A percentile compares a stretch with the other conserved stretches of the same genome.
Evolutionary conservation across 2,797 vertebrate species (phyloP).

Genomic region (Argyrosomus regius): DNA sequence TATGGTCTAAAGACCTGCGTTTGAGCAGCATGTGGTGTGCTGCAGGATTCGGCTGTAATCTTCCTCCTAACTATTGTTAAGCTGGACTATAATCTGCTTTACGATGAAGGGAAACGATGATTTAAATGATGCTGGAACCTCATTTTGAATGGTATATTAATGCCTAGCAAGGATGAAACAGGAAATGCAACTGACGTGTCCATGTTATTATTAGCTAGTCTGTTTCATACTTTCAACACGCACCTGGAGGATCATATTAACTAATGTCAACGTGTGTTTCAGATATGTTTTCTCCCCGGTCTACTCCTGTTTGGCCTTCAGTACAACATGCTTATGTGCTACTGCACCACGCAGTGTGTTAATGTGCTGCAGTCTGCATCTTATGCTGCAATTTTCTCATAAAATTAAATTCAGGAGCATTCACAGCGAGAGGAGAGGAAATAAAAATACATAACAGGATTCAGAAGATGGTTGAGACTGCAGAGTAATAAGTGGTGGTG

Average conservation of each 20-base stretch:
- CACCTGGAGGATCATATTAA: conserved; percentile 27
- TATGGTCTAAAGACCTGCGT: conserved; percentile 70
- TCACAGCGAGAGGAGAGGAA: conserved; percentile 33
- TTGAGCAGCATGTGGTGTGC: conserved; percentile 62
- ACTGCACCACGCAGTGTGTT: conserved; percentile 42
- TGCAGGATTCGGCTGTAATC: conserved; percentile 72
- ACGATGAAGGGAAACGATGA: conserved; percentile 45
- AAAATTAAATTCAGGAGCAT: conserved; percentile 50
- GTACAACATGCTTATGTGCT: conserved; percentile 25
- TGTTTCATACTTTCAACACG: conserved; percentile 1
- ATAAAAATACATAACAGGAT: conserved; percentile 25
- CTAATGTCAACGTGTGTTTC: conserved; percentile 8
- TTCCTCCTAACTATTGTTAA: conserved; percentile 72
- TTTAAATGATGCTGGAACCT: conserved; percentile 55
- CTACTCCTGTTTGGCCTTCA: conserved; percentile 14
- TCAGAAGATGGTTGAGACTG: conserved; percentile 36
- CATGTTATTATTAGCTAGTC: neutral
- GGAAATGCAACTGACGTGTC: conserved; percentile 11
- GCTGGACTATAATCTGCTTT: conserved; percentile 73
- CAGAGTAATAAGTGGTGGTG: conserved; percentile 46
- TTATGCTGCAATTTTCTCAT: conserved; percentile 48
- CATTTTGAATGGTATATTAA: conserved; percentile 16
- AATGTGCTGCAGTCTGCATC: conserved; percentile 32
- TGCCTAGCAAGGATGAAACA: conserved; percentile 19
- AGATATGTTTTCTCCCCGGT: neutral